Conservation (phyloP, 1,140 invertebrate genomes). For the Caenorhabditis tropicalis region DNA sequence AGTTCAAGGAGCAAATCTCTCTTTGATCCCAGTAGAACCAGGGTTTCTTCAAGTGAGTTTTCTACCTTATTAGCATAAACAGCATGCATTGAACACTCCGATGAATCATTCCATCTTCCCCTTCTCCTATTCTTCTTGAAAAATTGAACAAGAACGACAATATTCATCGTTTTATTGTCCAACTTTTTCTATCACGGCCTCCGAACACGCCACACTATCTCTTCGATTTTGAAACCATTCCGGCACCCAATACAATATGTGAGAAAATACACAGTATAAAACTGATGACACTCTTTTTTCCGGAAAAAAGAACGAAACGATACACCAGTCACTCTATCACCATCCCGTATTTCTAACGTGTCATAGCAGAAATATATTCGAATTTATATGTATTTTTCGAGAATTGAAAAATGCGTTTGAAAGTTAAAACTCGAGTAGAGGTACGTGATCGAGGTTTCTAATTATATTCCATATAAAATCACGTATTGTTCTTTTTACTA, state of each 20-base stretch:
- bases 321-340: background rate
- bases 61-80: too few relatives aligned
- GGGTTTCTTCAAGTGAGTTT: conserved; percentile 85
- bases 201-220: background rate
- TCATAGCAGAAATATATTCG: background rate
- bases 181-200: background rate
- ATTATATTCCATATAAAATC: conserved; percentile 2
- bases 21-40: conserved; percentile 86
- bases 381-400: background rate
- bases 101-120: background rate
- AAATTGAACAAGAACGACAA: conserved; percentile 19
- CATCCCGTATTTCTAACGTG: conserved; percentile 16
- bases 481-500: conserved; percentile 19
- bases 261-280: conserved; percentile 44
- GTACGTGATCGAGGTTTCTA: background rate
- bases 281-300: conserved; percentile 34
- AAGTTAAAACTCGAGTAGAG: conserved; percentile 37
- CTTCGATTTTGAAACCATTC: conserved; percentile 29
- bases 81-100: background rate
- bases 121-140: background rate
- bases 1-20: conserved; percentile 79
- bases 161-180: conserved; percentile 45
- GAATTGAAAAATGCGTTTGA: background rate
- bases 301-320: conserved; percentile 15
- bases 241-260: conserved; percentile 36